These are phyloP conservation scores for Campoletis sonorensis DNA, from an alignment of 1,140 invertebrate genomes.

Conservation along the genomic window DNA sequence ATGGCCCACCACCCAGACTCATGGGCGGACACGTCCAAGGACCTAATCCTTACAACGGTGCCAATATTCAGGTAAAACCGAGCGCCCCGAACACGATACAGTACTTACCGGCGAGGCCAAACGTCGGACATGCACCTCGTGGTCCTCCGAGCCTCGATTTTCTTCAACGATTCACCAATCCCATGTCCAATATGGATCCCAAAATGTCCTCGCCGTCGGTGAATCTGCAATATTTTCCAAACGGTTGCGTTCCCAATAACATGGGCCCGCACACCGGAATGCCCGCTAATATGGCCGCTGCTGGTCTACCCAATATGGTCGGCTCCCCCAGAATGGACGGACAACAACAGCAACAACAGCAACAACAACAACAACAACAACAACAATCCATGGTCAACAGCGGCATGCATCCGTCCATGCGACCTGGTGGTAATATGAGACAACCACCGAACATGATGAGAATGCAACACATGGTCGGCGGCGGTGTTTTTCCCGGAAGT, in stretches of 20 bases:
- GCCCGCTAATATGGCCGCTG: conserved; percentile 63
- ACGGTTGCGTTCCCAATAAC: conserved; percentile 72
- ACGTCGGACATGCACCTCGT: conserved; percentile 81
- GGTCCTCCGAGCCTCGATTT: conserved; percentile 95
- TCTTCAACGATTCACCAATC: conserved; percentile 91
- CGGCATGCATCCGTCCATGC: conserved; percentile 72
- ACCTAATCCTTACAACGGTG: conserved; percentile 85
- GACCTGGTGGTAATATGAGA: conserved; percentile 71
- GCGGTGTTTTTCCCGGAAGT: conserved; percentile 73
- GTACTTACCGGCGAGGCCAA: conserved; percentile 94
- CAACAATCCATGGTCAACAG: conserved; percentile 57
- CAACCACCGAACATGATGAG: conserved; percentile 76
- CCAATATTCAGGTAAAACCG: conserved; percentile 95
- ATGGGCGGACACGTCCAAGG: conserved; percentile 73
- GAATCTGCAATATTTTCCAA: conserved; percentile 87
- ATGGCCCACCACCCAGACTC: conserved; percentile 72
- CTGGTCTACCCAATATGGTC: conserved; percentile 63
- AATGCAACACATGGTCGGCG: conserved; percentile 79
- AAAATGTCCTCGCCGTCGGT: conserved; percentile 82
- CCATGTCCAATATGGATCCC: conserved; percentile 83
- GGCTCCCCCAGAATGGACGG: conserved; percentile 65
- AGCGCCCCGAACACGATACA: conserved; percentile 98
- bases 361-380: neutral
- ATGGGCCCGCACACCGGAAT: conserved; percentile 65
- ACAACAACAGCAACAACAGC: conserved; percentile 54